Percentiles rank a stretch among this genome's conserved stretches.
Evolutionary conservation across 2,113 vertebrate species (phyloP).

Genomic region (Entosphenus tridentatus): DNA sequence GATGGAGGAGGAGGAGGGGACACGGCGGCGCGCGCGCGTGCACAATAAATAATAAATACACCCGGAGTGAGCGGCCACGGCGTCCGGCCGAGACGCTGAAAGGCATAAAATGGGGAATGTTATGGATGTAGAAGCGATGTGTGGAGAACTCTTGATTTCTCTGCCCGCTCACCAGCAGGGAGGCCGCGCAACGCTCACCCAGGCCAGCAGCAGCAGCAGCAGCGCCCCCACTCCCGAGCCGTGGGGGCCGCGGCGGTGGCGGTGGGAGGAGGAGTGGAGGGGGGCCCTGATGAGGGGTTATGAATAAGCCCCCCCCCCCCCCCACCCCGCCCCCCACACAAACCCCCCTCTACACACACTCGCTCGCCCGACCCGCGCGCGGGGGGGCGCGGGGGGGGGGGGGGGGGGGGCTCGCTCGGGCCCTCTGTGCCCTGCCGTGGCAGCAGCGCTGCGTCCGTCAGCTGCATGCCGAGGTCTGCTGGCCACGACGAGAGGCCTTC

Average conservation of each 20-base stretch:
- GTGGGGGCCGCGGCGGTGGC: slow-evolving; percentile 11
- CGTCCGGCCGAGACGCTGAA: not conserved
- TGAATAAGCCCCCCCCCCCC: not conserved
- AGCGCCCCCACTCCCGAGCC: not conserved
- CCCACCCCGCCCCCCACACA: not conserved
- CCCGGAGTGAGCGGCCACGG: not conserved
- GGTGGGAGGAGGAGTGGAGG: slow-evolving; percentile 11
- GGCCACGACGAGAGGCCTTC: no score
- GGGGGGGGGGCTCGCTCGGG: no score
- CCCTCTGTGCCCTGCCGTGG: no score
- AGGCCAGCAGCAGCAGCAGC: not conserved
- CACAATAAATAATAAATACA: not conserved
- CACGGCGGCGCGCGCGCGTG: not conserved
- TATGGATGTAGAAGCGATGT: not conserved
- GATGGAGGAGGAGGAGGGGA: not conserved
- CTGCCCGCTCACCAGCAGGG: no score
- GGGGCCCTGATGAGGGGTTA: slow-evolving; percentile 14
- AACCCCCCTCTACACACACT: not conserved
- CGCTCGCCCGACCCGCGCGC: no score
- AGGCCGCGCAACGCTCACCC: no score
- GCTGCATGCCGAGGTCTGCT: no score
- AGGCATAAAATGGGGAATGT: slow-evolving; percentile 4
- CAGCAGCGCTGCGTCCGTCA: no score
- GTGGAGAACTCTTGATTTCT: no score
- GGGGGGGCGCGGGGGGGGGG: no score